phyloP scores from a whole-genome alignment of 2,797 vertebrate genomes.

The Caiman crocodilus region DNA sequence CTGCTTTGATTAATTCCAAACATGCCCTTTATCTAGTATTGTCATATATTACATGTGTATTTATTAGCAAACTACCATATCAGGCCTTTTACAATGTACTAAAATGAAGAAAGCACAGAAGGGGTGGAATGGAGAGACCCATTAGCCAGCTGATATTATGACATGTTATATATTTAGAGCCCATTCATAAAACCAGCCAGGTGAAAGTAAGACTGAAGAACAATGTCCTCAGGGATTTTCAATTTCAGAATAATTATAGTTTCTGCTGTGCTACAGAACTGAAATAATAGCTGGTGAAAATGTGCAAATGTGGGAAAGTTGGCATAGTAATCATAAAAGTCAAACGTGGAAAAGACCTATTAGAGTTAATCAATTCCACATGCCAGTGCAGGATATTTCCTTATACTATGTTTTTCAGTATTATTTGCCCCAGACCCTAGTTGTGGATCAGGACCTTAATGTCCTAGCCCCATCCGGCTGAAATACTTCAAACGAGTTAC shows the following conservation, averaged over 20 bases:
- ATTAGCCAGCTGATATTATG: not conserved
- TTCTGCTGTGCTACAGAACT: not conserved
- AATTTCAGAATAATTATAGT: not conserved
- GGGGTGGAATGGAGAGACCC: not conserved
- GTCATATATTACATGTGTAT: not conserved
- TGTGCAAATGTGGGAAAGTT: rapidly evolving
- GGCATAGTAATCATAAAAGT: not conserved
- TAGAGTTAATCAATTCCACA: not conserved
- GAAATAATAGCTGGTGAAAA: not conserved
- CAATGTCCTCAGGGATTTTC: rapidly evolving
- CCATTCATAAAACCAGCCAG: not conserved
- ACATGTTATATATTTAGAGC: not conserved
- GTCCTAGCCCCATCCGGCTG: not conserved
- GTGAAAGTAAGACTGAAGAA: not conserved
- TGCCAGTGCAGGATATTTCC: not conserved
- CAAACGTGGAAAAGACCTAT: not conserved
- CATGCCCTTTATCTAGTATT: not conserved
- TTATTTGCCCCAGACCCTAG: not conserved
- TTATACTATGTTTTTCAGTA: not conserved
- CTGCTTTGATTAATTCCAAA: not conserved
- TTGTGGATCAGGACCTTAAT: rapidly evolving
- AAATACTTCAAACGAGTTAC: not conserved
- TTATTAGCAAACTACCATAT: not conserved
- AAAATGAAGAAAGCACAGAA: not conserved
- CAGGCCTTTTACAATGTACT: not conserved